Base-by-base conservation (phyloP, 2,888 invertebrate genomes). In the Sericinus montela region DNA sequence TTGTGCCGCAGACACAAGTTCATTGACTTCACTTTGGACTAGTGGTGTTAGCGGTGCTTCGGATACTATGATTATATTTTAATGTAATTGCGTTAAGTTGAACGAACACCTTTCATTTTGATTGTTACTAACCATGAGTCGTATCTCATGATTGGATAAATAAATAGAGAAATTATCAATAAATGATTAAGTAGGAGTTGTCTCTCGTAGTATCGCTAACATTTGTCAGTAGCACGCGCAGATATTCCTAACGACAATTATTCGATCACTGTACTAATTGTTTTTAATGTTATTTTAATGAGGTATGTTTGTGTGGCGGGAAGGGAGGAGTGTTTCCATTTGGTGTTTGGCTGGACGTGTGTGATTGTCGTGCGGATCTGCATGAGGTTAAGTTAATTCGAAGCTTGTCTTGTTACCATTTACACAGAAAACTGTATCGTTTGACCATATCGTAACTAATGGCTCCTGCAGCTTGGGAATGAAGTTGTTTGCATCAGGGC, bases 251-350 rank as follows among this genome's bases (percentile, higher is more conserved):
- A 32, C 32, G 32, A 32, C 32, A 5, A 5, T 25, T 25, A 8
- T 25, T 25, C 25, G 25, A 25, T 25, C 25, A 2, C 11, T 32
- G 11, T 32, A 11, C 32, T 52, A 50, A 53, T 67, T 67, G 68
- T 67, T 68, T 65, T 66, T 68, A 67, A 81, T 82, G 59, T 82
- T 82, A 82, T 81, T 82, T 51, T 73, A 75, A 69, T 60, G 68
- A 71, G 69, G 77, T 75, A 72, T 70, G 52, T 44, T 38, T 39
- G 46, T 42, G 43, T 46, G 42, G 47, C 35, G 35, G 37, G 23
- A 32, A 25, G 49, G 52, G 40, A 34, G 38, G 23, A 11, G 6
- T 32, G 32, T 11, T 32, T 32, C 11, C 32, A 32, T 32, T 25
- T n/a, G 45, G n/a, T n/a, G 19, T 19, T 36, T 16, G 36, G 32